Evolutionary conservation across 2,797 vertebrate species (phyloP), one percentile per base, ranked within the genome.

Genomic region (Percopsis omiscomaycus): DNA sequence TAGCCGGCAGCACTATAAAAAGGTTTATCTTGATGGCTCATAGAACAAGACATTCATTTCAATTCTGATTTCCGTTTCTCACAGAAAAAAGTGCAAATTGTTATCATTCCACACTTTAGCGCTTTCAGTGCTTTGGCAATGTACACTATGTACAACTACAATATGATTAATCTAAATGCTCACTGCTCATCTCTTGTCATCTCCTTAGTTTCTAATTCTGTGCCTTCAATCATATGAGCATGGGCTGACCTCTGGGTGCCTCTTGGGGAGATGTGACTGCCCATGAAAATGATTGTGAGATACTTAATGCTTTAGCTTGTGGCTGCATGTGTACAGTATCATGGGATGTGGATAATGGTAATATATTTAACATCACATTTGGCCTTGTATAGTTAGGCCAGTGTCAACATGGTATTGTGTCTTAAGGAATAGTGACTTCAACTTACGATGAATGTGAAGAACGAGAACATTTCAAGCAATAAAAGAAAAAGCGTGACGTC

Each of bases 191-290:
- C 65, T 77, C 65, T 73, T 66, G 84, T 80, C 78, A 74, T 86
- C 76, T 69, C 78, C 72, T 83, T 85, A 83, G 75, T 85, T 86
- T 81, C 64, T 86, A 84, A 87, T 85, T 83, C 64, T 1, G 15
- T 66, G 79, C 69, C 65, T 82, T 81, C 76, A 83, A 78, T 82
- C 78, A 79, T 65, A 67, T 65, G 14, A 15, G 53, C 66, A 75
- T 62, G 84, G 70, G 80, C 59, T 85, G 79, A 81, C 76, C 78
- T 84, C 74, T 78, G 79, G 74, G 77, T 77, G 74, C 48, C 66
- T 66, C 60, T 60, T 56, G 28, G 48, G 63, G 73, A 66, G 44
- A 75, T 64, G 10, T 76, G 59, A 50, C 44, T n/a, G 46, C 30
- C 68, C 56, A 22, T 27, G 10, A 79, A 82, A 74, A 79, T 68